Evolutionary conservation across 2,113 vertebrate genomes (phyloP).

Genomic region (cattle (Bos taurus)): ARS-UCD2.0 NC_037343.1:18129001-18129500

Average conservation of each 20-base stretch:
- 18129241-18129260: background rate
- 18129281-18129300: background rate
- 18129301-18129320: background rate
- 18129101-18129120: background rate
- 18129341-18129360: background rate
- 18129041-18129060: background rate
- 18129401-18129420: background rate
- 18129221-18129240: background rate
- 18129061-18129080: background rate
- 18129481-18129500: background rate
- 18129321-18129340: background rate
- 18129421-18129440: background rate
- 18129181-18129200: background rate
- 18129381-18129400: background rate
- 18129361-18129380: background rate
- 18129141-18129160: background rate
- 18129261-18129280: background rate
- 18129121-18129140: background rate
- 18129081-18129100: background rate
- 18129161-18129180: background rate
- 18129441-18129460: background rate
- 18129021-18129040: background rate
- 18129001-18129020: background rate
- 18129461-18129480: background rate
- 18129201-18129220: background rate